Percentiles rank a stretch among this genome's conserved stretches.
phyloP scores from a whole-genome alignment of 2,113 vertebrate species.

The Ascaphus truei region DNA sequence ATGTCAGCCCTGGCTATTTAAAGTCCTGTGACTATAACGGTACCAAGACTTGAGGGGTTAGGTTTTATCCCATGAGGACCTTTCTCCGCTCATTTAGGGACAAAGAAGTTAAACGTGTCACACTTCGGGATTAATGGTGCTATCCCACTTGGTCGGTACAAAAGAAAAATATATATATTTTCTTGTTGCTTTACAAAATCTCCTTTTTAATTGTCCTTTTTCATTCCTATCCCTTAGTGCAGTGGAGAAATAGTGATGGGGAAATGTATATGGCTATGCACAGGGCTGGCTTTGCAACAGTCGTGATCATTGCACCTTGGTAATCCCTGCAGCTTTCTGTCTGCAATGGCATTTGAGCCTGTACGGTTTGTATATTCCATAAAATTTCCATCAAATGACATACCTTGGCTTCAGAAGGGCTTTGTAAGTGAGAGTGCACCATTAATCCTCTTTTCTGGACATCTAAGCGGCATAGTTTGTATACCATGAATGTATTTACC shows the following conservation, averaged over 20 bases:
- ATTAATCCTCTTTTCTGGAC: background rate
- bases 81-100: background rate
- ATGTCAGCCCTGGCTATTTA: too few relatives aligned
- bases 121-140: constrained; percentile 5
- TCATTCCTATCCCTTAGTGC: too few relatives aligned
- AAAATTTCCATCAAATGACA: too few relatives aligned
- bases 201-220: background rate
- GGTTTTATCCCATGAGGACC: background rate
- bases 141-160: constrained; percentile 18
- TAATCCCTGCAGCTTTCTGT: too few relatives aligned
- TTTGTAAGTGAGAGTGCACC: too few relatives aligned
- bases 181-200: background rate
- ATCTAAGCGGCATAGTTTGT: constrained; percentile 11
- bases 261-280: too few relatives aligned
- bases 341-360: too few relatives aligned
- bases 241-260: too few relatives aligned
- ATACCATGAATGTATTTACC: constrained; percentile 9
- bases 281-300: too few relatives aligned
- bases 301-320: too few relatives aligned
- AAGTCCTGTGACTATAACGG: background rate
- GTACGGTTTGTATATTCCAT: too few relatives aligned
- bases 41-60: background rate
- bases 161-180: background rate
- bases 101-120: background rate
- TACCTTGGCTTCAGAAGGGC: too few relatives aligned